Evolutionary conservation across 1,140 invertebrate genomes (phyloP).

Genomic region (Penaeus vannamei): DNA sequence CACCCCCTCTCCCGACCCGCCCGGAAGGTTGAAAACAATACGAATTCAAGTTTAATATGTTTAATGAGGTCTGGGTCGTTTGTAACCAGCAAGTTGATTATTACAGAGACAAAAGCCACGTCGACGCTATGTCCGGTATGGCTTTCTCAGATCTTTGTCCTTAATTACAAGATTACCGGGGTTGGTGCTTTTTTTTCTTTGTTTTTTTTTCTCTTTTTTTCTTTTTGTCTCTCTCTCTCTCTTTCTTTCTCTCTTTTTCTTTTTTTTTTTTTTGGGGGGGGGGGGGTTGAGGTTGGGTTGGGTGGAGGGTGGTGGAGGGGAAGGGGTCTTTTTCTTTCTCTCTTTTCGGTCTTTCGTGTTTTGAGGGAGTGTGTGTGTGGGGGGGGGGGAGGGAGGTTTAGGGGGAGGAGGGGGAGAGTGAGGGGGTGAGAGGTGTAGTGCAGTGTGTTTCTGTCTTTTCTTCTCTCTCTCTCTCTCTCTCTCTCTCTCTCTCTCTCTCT

Average conservation of each 20-base stretch:
- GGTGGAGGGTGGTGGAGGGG: too few species aligned
- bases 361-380: too few species aligned
- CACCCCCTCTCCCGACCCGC: too few species aligned
- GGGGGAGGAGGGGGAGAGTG: background rate
- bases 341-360: too few species aligned
- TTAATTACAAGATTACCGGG: conserved; percentile 21
- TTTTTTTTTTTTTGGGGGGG: too few species aligned
- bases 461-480: too few species aligned
- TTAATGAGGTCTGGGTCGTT: conserved; percentile 21
- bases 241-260: background rate
- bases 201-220: background rate
- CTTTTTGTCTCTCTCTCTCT: background rate
- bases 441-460: background rate
- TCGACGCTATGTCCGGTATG: background rate
- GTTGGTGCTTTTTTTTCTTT: background rate
- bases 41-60: conserved; percentile 30
- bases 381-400: too few species aligned
- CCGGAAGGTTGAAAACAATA: conserved; percentile 17
- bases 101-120: conserved; percentile 15
- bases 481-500: too few species aligned
- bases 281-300: too few species aligned
- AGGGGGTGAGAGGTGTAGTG: background rate
- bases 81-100: conserved; percentile 23
- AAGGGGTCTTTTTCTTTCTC: too few species aligned
- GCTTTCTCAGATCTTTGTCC: background rate